Evolutionary conservation across 2,113 vertebrate species (phyloP), one percentile per base, ranked within the genome.

Genomic region (Leucoraja erinaceus): DNA sequence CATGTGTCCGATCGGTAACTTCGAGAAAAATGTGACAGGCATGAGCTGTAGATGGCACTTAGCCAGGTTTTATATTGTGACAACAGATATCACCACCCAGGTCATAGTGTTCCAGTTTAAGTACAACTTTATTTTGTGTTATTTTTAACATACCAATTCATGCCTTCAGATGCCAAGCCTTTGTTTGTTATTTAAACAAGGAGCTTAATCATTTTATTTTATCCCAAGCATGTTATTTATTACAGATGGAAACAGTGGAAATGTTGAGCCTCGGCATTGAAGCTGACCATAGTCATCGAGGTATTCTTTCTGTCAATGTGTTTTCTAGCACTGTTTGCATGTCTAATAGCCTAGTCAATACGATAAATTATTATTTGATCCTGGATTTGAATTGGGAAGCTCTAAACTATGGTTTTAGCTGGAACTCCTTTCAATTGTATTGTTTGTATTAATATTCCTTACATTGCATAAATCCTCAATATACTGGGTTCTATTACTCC

Each of bases 131-230:
- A 22, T 86, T 61, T 66, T 63, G 25, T 63, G n/a, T 14, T 63
- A 88, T 88, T n/a, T 88, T 88, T 28, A 31, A 88, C 59, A 63
- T 63, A 66, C n/a, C n/a, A n/a, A 5, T 61, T 88, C 63, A 63
- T 88, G n/a, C 59, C 5, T 63, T 88, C 83, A 63, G 59, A 63
- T 88, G 83, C 63, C 38, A 31, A 63, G 59, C 83, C 59, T 88
- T 66, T 88, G 83, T 88, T 88, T 88, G 59, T 5, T 66, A 63
- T n/a, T 88, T 88, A 88, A 88, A 88, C 83, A 88, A 66, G 59
- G 59, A 31, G 22, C 31, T 88, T 88, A 66, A 84, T 54, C 56
- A 59, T 59, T 59, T 59, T 86, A n/a, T 86, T 86, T 86, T 14
- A n/a, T 4, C 81, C 28, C 81, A 86, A 86, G 59, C 81, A 84